These are phyloP conservation scores for Dendrocopos noguchii DNA, from an alignment of 2,113 vertebrate genomes.

Conservation along the genomic window DNA sequence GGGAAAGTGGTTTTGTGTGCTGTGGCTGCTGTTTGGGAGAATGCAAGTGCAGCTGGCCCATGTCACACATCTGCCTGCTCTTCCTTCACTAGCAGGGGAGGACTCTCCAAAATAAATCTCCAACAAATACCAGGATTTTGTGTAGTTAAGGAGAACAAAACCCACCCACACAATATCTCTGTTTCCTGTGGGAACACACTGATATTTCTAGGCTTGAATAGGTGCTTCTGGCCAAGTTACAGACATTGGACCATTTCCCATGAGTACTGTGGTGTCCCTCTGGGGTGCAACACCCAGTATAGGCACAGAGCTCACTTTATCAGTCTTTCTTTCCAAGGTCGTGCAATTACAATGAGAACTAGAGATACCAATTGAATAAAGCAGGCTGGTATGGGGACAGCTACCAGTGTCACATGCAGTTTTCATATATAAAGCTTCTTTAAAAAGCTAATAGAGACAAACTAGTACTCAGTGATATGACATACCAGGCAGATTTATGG, in stretches of 20 bases:
- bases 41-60: neutral
- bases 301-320: neutral
- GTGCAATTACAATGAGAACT: neutral
- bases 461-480: neutral
- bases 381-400: neutral
- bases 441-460: neutral
- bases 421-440: neutral
- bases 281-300: neutral
- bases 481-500: neutral
- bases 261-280: neutral
- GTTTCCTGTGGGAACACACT: conserved; percentile 29
- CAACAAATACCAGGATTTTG: neutral
- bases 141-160: conserved; percentile 15
- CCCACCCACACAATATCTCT: neutral
- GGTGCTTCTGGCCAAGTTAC: neutral
- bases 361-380: neutral
- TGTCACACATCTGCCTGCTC: neutral
- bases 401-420: neutral
- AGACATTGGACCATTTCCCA: neutral
- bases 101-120: neutral
- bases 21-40: accelerated
- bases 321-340: neutral
- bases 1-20: neutral
- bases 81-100: neutral
- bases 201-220: conserved; percentile 22